phyloP scores from a whole-genome alignment of 2,113 vertebrate species.

The Tachysurus vachellii region DNA sequence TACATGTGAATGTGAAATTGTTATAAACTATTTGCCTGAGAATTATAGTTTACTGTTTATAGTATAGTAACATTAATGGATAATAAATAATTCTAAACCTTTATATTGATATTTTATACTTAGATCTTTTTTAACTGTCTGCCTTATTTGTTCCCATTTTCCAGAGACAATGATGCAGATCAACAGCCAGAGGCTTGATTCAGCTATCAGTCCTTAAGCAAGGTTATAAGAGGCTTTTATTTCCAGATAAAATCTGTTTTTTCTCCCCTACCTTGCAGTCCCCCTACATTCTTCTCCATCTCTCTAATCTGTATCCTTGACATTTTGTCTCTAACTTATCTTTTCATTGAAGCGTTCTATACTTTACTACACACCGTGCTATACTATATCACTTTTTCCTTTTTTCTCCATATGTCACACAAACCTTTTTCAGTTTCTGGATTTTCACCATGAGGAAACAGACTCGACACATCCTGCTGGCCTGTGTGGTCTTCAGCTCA shows the following conservation, averaged over 20 bases:
- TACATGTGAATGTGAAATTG: neutral
- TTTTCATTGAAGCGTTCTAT: neutral
- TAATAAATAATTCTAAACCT: neutral
- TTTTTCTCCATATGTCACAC: neutral
- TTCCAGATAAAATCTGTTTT: neutral
- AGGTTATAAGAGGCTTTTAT: slow-evolving; percentile 11
- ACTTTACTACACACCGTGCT: neutral
- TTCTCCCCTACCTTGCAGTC: neutral
- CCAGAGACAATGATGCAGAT: slow-evolving; percentile 45
- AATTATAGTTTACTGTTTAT: neutral
- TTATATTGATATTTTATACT: neutral
- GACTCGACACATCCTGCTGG: slow-evolving; percentile 89
- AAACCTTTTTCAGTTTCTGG: slow-evolving; percentile 19
- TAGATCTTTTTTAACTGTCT: neutral
- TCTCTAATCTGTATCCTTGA: neutral
- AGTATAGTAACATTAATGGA: neutral
- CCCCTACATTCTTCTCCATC: neutral
- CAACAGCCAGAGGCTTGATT: slow-evolving; percentile 32
- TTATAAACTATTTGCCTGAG: neutral
- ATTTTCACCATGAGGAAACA: slow-evolving; percentile 81
- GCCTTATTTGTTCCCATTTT: slow-evolving; percentile 27
- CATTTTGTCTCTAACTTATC: neutral
- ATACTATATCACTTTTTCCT: neutral
- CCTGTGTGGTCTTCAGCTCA: slow-evolving; percentile 89
- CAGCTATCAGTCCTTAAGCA: slow-evolving; percentile 19